Evolutionary conservation across 2,888 invertebrate genomes (phyloP).

Genomic region (Spicauda simplicius): DNA sequence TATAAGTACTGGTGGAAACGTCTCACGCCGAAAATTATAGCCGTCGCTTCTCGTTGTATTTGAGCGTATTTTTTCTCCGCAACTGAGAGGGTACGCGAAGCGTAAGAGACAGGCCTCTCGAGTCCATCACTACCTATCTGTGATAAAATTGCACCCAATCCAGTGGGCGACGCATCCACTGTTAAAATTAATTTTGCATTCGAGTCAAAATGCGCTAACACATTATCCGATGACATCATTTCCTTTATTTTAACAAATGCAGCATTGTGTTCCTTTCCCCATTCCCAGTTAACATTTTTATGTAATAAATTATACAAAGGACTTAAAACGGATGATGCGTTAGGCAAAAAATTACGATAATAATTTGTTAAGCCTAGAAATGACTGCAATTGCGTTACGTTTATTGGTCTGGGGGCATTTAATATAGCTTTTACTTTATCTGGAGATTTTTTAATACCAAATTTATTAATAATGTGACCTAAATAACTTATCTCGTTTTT

Average conservation of each 20-base stretch:
- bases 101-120: constrained; percentile 44
- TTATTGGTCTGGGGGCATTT: too few relatives aligned
- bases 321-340: constrained; percentile 40
- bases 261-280: constrained; percentile 25
- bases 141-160: constrained; percentile 37
- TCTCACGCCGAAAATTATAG: constrained; percentile 15
- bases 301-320: constrained; percentile 43
- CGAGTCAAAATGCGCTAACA: constrained; percentile 33
- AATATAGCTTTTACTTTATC: too few relatives aligned
- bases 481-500: too few relatives aligned
- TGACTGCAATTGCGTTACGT: too few relatives aligned
- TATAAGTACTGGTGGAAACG: constrained; percentile 37
- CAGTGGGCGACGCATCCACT: constrained; percentile 37
- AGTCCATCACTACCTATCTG: constrained; percentile 26
- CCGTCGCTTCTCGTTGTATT: constrained; percentile 39
- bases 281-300: constrained; percentile 37
- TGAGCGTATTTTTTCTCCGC: constrained; percentile 42
- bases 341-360: too few relatives aligned
- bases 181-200: constrained; percentile 31
- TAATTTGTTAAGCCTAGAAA: too few relatives aligned
- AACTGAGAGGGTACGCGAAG: constrained; percentile 43
- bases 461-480: too few relatives aligned
- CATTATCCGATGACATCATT: constrained; percentile 21
- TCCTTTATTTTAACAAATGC: constrained; percentile 38
- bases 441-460: too few relatives aligned